Evolutionary conservation across 2,113 vertebrate species (phyloP), one percentile per base, ranked within the genome.

Genomic region (Prunella himalayana): DNA sequence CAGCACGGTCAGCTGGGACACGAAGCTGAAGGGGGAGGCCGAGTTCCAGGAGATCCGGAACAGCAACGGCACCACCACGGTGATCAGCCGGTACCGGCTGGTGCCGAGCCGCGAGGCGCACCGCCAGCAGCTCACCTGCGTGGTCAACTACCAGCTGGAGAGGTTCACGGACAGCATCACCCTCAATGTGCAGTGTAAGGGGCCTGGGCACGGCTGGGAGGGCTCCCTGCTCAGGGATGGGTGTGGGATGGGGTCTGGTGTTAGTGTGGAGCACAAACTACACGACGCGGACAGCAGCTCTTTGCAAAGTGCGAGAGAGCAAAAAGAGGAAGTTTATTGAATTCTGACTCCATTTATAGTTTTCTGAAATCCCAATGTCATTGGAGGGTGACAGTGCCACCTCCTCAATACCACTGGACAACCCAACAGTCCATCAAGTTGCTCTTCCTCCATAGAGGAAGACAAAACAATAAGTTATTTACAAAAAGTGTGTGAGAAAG

Each of bases 141-240:
- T 99, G 39, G 99, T 99, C 96, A 99, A 98, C 41, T 99, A 99
- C 97, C 98, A 98, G 50, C 97, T 88, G 47, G 99, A 99, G 35
- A 98, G 97, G 77, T 98, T 98, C 96, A 98, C 97, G 0, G 98
- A 99, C 66, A 99, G 98, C 97, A 98, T 99, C 92, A 98, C 99
- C 75, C 98, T 99, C 97, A 99, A 99, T 0, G 99, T 99, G 89
- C 99, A 99, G 95, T 99, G 99, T 99, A 98, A 99, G 99, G 88
- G 28, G 45, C 53, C 60, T 2, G 51, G 80, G 65, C 33, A 47
- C 13, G 6, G 39, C 88, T 25, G 47, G n/a, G 18, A 39, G 82
- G 70, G 70, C 42, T 65, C 30, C 25, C 31, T 24, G 70, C 41
- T 18, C 23, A 0, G 65, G 79, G 53, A n/a, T 13, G 70, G 18